Evolutionary conservation across 2,797 vertebrate species (phyloP), one percentile per base, ranked within the genome.

Genomic region (Coreius guichenoti): DNA sequence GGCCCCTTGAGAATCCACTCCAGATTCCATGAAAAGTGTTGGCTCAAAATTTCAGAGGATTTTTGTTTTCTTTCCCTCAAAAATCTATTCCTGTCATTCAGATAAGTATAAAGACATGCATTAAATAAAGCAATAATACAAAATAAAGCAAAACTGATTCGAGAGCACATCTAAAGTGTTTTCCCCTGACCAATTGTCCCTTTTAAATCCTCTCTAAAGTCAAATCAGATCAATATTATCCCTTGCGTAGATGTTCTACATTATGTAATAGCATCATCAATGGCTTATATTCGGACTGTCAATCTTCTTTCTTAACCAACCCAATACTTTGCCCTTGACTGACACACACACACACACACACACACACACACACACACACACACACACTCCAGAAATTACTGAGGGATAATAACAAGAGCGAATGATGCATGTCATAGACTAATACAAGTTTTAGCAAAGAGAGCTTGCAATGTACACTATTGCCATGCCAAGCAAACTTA

Each of bases 391-490:
- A 68, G 21, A 51, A 39, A 23, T 39, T 54, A 56, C 11, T 0
- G 2, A 73, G 26, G 39, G 54, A 82, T 74, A 14, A 74, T 47
- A 56, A 74, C 39, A 33, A 49, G 19, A 81, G 33, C 67, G 23
- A 58, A n/a, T 45, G 77, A 81, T 65, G 56, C 19, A 74, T 61
- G 36, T n/a, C n/a, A 45, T 49, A 49, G 61, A 51, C 45, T 80
- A 80, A 51, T 67, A 17, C 29, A 33, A 12, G 12, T 12, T 47
- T 23, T 31, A 9, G 56, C n/a, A 61, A 82, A 73, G 29, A 29
- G 13, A 23, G 65, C 23, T 39, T 58, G 21, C 23, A 61, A 61
- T 17, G 33, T 23, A 69, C 16, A 45, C 33, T 4, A 76, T 14
- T 29, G 33, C 4, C 13, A 11, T 26, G 54, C 54, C 36, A 16